A percentile compares a stretch with the other conserved stretches of the same genome.
phyloP scores from a whole-genome alignment of 1,140 invertebrate species.

The Lordiphosa stackelbergi region DNA sequence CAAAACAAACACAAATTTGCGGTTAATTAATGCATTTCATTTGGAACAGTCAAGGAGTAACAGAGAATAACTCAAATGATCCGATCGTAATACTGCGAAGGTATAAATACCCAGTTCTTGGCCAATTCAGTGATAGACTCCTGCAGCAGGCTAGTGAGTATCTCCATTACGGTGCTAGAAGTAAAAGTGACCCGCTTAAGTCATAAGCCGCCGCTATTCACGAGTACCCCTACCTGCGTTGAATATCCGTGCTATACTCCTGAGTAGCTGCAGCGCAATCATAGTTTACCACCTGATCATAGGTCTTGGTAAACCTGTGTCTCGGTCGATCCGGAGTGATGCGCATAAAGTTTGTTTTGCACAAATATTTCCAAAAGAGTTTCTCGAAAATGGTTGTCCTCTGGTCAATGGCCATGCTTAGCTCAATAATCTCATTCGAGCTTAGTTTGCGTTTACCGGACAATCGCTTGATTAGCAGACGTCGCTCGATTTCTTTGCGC shows the following conservation, averaged over 20 bases:
- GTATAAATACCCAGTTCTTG: slow-evolving; percentile 70
- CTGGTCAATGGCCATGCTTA: slow-evolving; percentile 65
- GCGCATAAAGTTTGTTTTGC: slow-evolving; percentile 67
- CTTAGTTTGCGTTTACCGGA: slow-evolving; percentile 37
- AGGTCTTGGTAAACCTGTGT: slow-evolving; percentile 40
- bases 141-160: slow-evolving; percentile 52
- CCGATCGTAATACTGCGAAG: slow-evolving; percentile 55
- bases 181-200: neutral
- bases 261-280: neutral
- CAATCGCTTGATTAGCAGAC: slow-evolving; percentile 33
- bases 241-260: slow-evolving; percentile 14
- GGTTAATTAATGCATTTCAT: slow-evolving; percentile 27
- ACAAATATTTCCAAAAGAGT: slow-evolving; percentile 70
- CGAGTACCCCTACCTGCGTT: slow-evolving; percentile 36
- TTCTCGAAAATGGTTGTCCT: slow-evolving; percentile 70
- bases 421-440: slow-evolving; percentile 56
- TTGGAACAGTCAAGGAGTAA: slow-evolving; percentile 14
- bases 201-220: neutral
- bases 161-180: slow-evolving; percentile 43
- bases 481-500: slow-evolving; percentile 26
- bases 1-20: slow-evolving; percentile 10
- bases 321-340: slow-evolving; percentile 32
- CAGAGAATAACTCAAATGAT: slow-evolving; percentile 10
- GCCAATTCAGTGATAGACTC: slow-evolving; percentile 58
- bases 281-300: slow-evolving; percentile 29